Percentiles rank a stretch among this genome's conserved stretches.
Evolutionary conservation across 2,113 vertebrate species (phyloP).

Genomic region (Neotoma lepida): DNA sequence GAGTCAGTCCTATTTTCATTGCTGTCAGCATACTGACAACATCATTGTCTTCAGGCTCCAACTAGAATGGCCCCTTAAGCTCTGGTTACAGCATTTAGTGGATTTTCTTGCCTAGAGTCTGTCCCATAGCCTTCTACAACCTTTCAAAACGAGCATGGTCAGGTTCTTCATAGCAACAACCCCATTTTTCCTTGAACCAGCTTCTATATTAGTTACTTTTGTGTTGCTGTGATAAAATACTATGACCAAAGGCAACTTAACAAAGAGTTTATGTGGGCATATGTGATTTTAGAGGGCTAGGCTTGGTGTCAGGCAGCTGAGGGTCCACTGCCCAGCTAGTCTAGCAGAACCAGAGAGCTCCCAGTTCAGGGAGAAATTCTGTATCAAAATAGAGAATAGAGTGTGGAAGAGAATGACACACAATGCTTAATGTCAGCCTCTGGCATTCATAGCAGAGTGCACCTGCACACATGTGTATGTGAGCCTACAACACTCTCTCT

Average conservation of each 20-base stretch:
- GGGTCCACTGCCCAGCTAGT: neutral
- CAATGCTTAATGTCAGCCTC: neutral
- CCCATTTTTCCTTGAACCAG: neutral
- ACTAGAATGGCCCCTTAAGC: neutral
- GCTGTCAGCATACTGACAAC: neutral
- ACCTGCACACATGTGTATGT: neutral
- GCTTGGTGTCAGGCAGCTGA: neutral
- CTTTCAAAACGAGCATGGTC: neutral
- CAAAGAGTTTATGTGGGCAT: neutral
- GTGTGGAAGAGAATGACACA: neutral
- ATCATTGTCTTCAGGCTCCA: neutral
- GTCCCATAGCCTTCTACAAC: neutral
- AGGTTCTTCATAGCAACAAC: neutral
- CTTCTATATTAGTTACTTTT: neutral
- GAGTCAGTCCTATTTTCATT: neutral
- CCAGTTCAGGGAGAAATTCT: neutral
- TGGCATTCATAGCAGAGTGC: neutral
- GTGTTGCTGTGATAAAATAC: neutral
- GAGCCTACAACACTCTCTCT: neutral
- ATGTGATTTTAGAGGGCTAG: neutral
- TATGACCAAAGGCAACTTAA: neutral
- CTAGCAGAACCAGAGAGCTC: neutral
- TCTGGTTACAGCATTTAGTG: neutral
- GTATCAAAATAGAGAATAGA: neutral
- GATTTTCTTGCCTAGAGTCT: neutral